Conservation (phyloP, 2,113 vertebrate genomes). For the Ceuthmochares aereus region DNA sequence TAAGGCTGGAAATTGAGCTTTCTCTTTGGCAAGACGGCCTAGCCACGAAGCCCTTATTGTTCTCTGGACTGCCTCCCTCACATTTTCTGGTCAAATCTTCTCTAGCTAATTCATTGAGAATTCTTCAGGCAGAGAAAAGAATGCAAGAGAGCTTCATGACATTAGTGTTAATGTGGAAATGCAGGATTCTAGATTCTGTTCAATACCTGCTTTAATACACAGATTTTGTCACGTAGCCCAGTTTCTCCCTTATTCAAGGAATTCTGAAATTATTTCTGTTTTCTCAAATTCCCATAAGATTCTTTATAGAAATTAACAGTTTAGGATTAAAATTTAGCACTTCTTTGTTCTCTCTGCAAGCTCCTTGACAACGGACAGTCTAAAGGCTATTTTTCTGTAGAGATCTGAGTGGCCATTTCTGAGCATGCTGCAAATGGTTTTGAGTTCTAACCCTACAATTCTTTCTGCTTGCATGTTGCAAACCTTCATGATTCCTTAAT, state of each 20-base stretch:
- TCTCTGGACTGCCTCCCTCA: background rate
- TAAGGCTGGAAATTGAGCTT: fast-evolving
- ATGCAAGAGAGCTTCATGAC: background rate
- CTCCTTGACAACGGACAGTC: background rate
- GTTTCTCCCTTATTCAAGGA: background rate
- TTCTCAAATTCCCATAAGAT: background rate
- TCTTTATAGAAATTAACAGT: background rate
- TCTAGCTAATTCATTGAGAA: background rate
- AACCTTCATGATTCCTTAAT: background rate
- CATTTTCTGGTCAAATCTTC: background rate
- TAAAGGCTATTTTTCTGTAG: background rate
- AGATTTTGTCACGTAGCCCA: background rate
- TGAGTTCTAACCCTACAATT: background rate
- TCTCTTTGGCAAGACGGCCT: background rate
- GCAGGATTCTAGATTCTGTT: background rate
- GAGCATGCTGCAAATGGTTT: background rate
- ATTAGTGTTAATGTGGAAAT: background rate
- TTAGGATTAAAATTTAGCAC: background rate
- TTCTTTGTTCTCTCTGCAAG: background rate
- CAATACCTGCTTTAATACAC: background rate
- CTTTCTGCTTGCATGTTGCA: background rate
- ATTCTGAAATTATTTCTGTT: background rate
- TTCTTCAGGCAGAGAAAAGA: background rate
- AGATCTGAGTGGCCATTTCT: background rate
- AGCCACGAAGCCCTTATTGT: background rate